These are phyloP conservation scores for Eulemur mongoz DNA, from an alignment of 2,797 vertebrate species.

Conservation along the genomic window DNA sequence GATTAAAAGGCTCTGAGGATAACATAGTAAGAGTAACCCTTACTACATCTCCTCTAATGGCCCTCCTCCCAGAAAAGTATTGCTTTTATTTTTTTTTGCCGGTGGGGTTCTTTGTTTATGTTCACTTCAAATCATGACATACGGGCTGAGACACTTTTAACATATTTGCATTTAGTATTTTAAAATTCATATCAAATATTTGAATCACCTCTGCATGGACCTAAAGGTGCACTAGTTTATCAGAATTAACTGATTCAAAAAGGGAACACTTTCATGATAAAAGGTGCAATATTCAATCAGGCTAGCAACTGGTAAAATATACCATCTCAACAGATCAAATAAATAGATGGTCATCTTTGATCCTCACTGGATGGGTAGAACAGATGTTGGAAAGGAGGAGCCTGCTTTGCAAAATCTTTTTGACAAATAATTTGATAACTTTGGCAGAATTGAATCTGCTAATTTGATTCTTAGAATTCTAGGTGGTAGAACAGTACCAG, in stretches of 20 bases:
- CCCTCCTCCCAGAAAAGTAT: neutral
- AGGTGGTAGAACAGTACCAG: slow-evolving; percentile 76
- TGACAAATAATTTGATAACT: slow-evolving; percentile 82
- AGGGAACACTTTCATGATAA: slow-evolving; percentile 56
- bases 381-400: slow-evolving; percentile 78
- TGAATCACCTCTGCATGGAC: neutral
- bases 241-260: slow-evolving; percentile 60
- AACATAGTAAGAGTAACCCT: neutral
- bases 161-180: slow-evolving; percentile 36
- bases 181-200: slow-evolving; percentile 47
- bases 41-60: neutral
- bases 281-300: slow-evolving; percentile 36
- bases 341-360: slow-evolving; percentile 44
- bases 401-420: slow-evolving; percentile 78
- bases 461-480: slow-evolving; percentile 84
- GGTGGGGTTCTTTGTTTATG: neutral
- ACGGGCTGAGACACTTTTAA: neutral
- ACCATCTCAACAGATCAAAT: slow-evolving; percentile 43
- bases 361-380: slow-evolving; percentile 51
- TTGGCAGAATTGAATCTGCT: slow-evolving; percentile 79
- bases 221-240: slow-evolving; percentile 27
- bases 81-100: slow-evolving; percentile 12
- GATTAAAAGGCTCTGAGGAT: slow-evolving; percentile 72
- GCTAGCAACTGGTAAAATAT: slow-evolving; percentile 58
- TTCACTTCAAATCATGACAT: slow-evolving; percentile 33